A percentile compares a stretch with the other conserved stretches of the same genome.
phyloP scores from a whole-genome alignment of 1,140 invertebrate genomes.

The Nasonia vitripennis region DNA sequence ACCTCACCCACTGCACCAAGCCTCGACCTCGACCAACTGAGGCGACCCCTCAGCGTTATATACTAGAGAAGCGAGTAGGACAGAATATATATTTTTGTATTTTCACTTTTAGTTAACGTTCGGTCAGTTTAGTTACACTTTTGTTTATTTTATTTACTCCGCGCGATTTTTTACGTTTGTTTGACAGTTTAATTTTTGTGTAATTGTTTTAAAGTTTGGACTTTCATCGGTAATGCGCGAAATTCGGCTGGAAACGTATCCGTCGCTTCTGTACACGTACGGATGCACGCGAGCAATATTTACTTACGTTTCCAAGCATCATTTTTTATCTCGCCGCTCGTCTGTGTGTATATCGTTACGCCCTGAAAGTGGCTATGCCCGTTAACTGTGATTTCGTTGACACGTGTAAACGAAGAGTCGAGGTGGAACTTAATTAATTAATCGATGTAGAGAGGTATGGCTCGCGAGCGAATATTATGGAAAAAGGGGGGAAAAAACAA shows the following conservation, averaged over 20 bases:
- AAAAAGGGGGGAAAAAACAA: background rate
- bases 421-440: background rate
- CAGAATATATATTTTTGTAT: slow-evolving; percentile 29
- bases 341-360: background rate
- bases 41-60: slow-evolving; percentile 77
- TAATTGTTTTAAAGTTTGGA: no score
- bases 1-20: slow-evolving; percentile 58
- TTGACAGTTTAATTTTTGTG: no score
- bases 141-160: background rate
- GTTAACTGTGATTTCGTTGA: slow-evolving; percentile 60
- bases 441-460: background rate
- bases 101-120: background rate
- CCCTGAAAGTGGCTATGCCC: slow-evolving; percentile 29
- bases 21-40: slow-evolving; percentile 70
- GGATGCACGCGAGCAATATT: slow-evolving; percentile 13
- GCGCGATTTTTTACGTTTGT: no score
- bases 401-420: slow-evolving; percentile 32
- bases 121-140: background rate
- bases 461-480: no score
- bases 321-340: background rate
- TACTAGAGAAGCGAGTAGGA: slow-evolving; percentile 66
- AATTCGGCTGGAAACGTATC: background rate
- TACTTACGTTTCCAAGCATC: background rate
- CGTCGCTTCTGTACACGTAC: no score
- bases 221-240: no score